Base-by-base conservation (phyloP, 2,113 vertebrate genomes). In the Fulica atra region DNA sequence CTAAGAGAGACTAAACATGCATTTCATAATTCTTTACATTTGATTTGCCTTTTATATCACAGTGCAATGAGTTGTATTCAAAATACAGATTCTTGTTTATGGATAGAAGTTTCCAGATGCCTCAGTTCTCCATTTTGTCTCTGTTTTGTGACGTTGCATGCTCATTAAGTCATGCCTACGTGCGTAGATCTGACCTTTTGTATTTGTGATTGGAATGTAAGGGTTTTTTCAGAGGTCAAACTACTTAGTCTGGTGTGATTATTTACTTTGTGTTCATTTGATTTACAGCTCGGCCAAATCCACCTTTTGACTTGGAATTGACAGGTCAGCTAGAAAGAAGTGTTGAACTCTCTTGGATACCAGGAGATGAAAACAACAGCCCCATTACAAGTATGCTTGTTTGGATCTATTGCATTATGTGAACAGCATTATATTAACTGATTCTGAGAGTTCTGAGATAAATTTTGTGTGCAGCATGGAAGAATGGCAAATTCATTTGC, bases 311-410 rank as follows among this genome's bases (percentile, higher is more conserved):
- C 97, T 98, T 99, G 85, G 99, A 99, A 97, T 85, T 99, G 95
- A 99, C 99, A 12, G 98, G 98, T 97, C 98, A 97, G 61, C 98
- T 98, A 31, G 98, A 98, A 95, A 98, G 98, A 96, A 99, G 98
- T 20, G 89, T 99, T 86, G 98, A 98, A 72, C 98, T 99, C 69
- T 99, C 99, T 3, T 99, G 99, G 99, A 98, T 97, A 59, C 99
- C 99, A 42, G 99, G 99, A 86, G 98, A 99, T 26, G 99, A 99
- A 74, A 98, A 99, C 92, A 99, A 99, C 96, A 99, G 99, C 86
- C 99, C 98, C 19, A 99, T 99, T 96, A 98, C 97, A 97, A 98
- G 99, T 99, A 98, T 7, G 99, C 95, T 33, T 78, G 57, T 29
- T 77, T 92, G 19, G 86, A 20, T 38, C 38, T 63, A 12, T 33